Evolutionary conservation across 2,888 invertebrate species (phyloP).

Genomic region (Ochropacha duplaris): DNA sequence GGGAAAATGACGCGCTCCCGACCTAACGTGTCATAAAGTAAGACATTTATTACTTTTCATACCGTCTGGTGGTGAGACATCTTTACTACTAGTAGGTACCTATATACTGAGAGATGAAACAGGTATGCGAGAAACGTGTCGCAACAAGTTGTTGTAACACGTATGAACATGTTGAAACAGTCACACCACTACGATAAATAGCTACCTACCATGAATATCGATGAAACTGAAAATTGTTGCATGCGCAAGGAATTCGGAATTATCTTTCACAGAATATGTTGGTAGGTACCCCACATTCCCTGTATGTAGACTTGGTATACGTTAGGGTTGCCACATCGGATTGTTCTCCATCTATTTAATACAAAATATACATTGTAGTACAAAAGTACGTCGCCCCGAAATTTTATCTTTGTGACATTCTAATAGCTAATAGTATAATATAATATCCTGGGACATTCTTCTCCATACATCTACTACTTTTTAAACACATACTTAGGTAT

Average conservation of each 20-base stretch:
- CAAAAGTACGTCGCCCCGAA: too few relatives aligned
- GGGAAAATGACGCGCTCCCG: constrained; percentile 47
- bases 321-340: not conserved
- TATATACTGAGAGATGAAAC: constrained; percentile 13
- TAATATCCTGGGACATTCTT: too few relatives aligned
- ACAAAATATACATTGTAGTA: too few relatives aligned
- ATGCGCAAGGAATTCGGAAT: not conserved
- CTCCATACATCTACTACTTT: too few relatives aligned
- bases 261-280: not conserved
- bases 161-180: not conserved
- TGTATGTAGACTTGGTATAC: not conserved
- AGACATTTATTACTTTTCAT: constrained; percentile 66
- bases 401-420: too few relatives aligned
- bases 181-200: not conserved
- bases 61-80: constrained; percentile 37
- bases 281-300: not conserved
- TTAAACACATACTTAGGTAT: too few relatives aligned
- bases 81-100: constrained; percentile 24
- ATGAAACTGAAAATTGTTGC: not conserved
- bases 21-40: constrained; percentile 54
- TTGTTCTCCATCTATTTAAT: too few relatives aligned
- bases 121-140: constrained; percentile 23
- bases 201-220: constrained; percentile 3
- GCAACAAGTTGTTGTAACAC: constrained; percentile 39
- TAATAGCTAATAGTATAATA: too few relatives aligned